A percentile compares a stretch with the other conserved stretches of the same genome.
phyloP scores from a whole-genome alignment of 2,797 vertebrate genomes.

The Bradypus variegatus region DNA sequence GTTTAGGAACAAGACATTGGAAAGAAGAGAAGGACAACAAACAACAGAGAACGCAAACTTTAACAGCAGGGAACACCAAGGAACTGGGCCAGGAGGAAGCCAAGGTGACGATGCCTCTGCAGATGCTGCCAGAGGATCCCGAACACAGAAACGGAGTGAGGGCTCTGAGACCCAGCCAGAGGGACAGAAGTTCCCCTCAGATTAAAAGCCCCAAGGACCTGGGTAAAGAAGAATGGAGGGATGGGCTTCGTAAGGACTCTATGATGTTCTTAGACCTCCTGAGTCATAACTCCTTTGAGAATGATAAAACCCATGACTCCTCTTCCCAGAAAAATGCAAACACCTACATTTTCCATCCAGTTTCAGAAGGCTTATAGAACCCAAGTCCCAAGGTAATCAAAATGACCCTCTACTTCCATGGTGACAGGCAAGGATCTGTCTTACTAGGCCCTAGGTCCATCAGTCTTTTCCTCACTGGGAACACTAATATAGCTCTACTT shows the following conservation, averaged over 20 bases:
- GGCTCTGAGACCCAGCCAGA: not conserved
- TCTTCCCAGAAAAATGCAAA: not conserved
- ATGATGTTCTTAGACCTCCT: not conserved
- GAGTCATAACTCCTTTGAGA: not conserved
- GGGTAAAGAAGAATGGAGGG: conserved; percentile 8
- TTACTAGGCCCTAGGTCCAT: not conserved
- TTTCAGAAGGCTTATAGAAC: not conserved
- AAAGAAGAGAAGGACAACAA: conserved; percentile 22
- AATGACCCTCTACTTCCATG: not conserved
- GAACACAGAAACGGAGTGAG: not conserved
- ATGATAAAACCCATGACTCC: not conserved
- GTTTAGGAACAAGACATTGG: conserved; percentile 65
- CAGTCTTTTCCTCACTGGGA: not conserved
- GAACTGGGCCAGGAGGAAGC: not conserved
- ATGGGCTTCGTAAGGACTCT: not conserved
- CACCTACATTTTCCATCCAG: not conserved
- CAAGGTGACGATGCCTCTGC: not conserved
- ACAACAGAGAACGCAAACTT: not conserved
- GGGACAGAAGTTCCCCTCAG: not conserved
- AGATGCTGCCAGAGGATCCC: conserved; percentile 6
- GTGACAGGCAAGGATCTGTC: not conserved
- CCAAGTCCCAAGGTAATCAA: not conserved
- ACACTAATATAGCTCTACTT: not conserved
- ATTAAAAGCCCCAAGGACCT: not conserved
- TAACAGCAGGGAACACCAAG: not conserved